Conservation (phyloP, 2,888 invertebrate species). For the Ephialtes manifestator region DNA sequence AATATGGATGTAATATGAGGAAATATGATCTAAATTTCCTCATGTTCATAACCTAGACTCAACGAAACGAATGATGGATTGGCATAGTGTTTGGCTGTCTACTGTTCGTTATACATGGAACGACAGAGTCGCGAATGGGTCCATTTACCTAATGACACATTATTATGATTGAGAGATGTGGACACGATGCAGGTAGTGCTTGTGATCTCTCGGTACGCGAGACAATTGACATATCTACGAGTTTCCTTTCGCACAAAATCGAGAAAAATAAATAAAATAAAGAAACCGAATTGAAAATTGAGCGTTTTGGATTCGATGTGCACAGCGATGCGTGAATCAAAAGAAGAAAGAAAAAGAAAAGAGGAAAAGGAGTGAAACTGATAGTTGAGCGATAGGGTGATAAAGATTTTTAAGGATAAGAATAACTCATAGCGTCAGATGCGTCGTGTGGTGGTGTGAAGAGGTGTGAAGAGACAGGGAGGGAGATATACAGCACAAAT, state of each 20-base stretch:
- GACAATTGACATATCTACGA: slow-evolving; percentile 25
- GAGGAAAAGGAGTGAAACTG: slow-evolving; percentile 51
- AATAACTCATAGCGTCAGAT: slow-evolving; percentile 50
- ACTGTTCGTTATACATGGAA: background rate
- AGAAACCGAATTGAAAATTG: slow-evolving; percentile 15
- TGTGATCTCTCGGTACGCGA: slow-evolving; percentile 45
- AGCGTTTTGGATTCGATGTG: slow-evolving; percentile 60
- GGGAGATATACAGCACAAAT: slow-evolving; percentile 59
- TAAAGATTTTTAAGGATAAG: slow-evolving; percentile 48
- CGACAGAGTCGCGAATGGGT: background rate
- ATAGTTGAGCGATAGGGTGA: slow-evolving; percentile 43
- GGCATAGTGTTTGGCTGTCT: background rate
- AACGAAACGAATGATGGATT: background rate
- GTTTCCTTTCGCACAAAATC: slow-evolving; percentile 6
- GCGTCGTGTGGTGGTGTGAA: slow-evolving; percentile 59
- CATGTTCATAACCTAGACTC: too few species aligned
- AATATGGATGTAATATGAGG: too few species aligned
- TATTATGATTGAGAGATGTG: slow-evolving; percentile 30
- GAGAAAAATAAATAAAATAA: slow-evolving; percentile 17
- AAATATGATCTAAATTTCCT: too few species aligned
- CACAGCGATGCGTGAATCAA: slow-evolving; percentile 67
- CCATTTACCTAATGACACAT: slow-evolving; percentile 9
- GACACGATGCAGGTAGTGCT: slow-evolving; percentile 69
- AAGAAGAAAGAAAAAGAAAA: slow-evolving; percentile 44
- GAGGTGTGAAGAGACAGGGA: slow-evolving; percentile 21